Base-by-base conservation (phyloP, 2,797 vertebrate genomes). In the Enteromius anoplus region DNA sequence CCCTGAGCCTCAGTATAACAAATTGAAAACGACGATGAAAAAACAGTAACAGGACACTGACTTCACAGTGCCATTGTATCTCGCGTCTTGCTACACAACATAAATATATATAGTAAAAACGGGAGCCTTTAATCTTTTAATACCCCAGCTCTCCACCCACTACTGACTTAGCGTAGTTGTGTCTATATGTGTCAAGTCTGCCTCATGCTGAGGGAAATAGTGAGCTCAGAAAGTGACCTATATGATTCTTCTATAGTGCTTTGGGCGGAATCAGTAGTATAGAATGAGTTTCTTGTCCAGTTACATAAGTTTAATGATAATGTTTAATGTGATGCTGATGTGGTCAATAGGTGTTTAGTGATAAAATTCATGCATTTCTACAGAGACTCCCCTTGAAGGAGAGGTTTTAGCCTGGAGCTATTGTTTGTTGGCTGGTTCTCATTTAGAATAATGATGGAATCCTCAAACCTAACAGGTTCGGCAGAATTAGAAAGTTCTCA, bases 1-100 rank as follows among this genome's bases (percentile, higher is more conserved):
- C 91, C 89, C 86, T 84, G 65, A 86, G 78, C 81, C 89, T 94
- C 94, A 94, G 92, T 93, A 92, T 93, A 94, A 92, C 85, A 93
- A 92, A 91, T 86, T 93, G 91, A 86, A 86, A 78, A 73, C 77
- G 78, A 85, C 58, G 55, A 85, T 83, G 53, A 80, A 78, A 81
- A 88, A 91, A 92, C 91, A 87, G 0, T 87, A 91, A 90, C 90
- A 90, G 91, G 90, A 91, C 93, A 89, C 86, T 90, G 91, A 88
- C 88, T 92, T 93, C 93, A 91, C 90, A 91, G 88, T 84, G 86
- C 32, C 73, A 85, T 90, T 90, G 89, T 84, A 71, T 86, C 77
- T 78, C 53, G 78, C 34, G 49, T 73, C 83, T 68, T 72, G 71
- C 58, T 71, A 82, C 85, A 86, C 66, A 70, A 86, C 88, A 85